Evolutionary conservation across 1,140 invertebrate species (phyloP), one percentile per base, ranked within the genome.

Genomic region (Xylocopa sonorina): DNA sequence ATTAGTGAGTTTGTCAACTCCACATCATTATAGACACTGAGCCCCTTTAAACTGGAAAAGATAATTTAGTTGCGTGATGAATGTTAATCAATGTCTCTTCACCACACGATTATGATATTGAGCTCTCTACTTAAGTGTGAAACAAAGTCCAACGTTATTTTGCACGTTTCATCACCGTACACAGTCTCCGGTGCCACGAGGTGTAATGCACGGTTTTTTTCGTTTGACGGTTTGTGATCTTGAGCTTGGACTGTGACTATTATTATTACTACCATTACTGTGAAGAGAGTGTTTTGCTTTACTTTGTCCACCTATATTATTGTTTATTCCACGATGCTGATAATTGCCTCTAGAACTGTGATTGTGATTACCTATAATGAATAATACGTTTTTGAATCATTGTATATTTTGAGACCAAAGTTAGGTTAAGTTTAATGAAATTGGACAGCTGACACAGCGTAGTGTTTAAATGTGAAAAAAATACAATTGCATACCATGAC

Each of bases 91-190:
- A 57, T 85, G 83, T 85, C 60, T 73, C 71, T 85, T 77, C 82
- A 86, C 85, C 84, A 78, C 83, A 82, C 83, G 57, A 68, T 86
- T 78, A 82, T 86, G 80, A 86, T 86, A 85, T 85, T 86, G 83
- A 86, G 83, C 83, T 86, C 83, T 76, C 80, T 85, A 82, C 83
- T 86, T 86, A 86, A 85, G 46, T 82, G 66, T 76, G 69, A 85
- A 81, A 63, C 55, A 78, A 77, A 60, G 69, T 85, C 67, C 74
- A 53, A 82, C 51, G 72, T 86, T 85, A 79, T 75, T 72, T 53
- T 86, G 74, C 76, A 84, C 81, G 80, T 82, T 93, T 92, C 90
- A 93, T 93, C 91, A 93, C 92, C 92, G 92, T 87, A 93, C 90
- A 86, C 92, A 92, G 84, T 93, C 92, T 18, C 90, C 90, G 18